Base-by-base conservation (phyloP, 2,888 invertebrate species). In the Ptilodon capucinus region DNA sequence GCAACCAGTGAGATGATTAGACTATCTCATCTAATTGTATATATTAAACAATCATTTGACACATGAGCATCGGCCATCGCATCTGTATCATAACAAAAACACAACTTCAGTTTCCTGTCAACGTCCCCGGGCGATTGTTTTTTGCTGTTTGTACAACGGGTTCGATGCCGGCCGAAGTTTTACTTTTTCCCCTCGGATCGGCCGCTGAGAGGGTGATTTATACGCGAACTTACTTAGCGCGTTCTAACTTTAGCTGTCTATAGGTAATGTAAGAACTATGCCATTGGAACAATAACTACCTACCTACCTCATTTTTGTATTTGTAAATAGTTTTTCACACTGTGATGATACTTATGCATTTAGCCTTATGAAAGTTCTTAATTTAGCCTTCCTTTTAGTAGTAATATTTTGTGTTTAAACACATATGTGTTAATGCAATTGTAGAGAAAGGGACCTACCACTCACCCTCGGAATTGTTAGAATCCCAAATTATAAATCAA, bases 161-260 rank as follows among this genome's bases (percentile, higher is more conserved):
- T 57, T 53, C 48, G 55, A 56, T 36, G 42, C 41, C 46, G 36
- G 61, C 51, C 50, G 38, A 68, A 68, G 58, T 71, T 66, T 51
- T 40, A 68, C 60, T 71, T 71, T 70, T 70, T 68, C 64, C 53
- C 54, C 50, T 44, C 51, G 50, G 57, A 59, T 54, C 59, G 62
- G 55, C 61, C 68, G 69, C 60, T 44, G 58, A 55, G 57, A 36
- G 42, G 42, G 71, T 71, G 72, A 71, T 71, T 70, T 72, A 71
- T 70, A 60, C 44, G 47, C 51, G 51, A 66, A 70, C 66, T 66
- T 66, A 42, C 46, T 25, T 45, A 43, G 18, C 59, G 59, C 56
- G 48, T 41, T 59, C 50, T 49, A 58, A 64, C 40, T 62, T 57
- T 9, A 23, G 18, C 13, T 38, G 23, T 46, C 51, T 54, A 39